Base-by-base conservation (phyloP, 2,888 invertebrate genomes). In the Hanleya hanleyi region DNA sequence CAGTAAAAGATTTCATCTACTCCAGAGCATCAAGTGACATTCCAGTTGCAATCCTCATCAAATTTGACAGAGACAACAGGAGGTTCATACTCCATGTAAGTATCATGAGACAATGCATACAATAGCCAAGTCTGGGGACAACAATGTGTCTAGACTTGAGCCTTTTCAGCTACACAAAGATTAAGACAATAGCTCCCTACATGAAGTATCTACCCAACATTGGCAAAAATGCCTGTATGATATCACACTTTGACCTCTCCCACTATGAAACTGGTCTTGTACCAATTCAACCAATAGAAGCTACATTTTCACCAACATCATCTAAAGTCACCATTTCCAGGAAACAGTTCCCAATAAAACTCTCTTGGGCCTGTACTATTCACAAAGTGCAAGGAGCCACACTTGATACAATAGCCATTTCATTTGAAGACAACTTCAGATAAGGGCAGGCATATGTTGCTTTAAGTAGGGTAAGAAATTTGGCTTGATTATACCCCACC, bases 391-490 rank as follows among this genome's bases (percentile, higher is more conserved):
- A 79, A 50, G 80, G 78, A 4, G 50, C 67, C 29, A 67, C 77
- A 36, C 51, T 76, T 1, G 67, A 78, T 47, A 65, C 73, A 50
- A 57, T 77, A 36, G 74, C 74, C 22, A 74, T 80, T 9, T 77
- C 77, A 1, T 74, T 78, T 71, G 37, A 78, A 32, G 47, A 66
- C 2, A 50, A 6, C 22, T 78, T 80, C 38, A 29, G 38, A 35
- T 50, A 29, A 65, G 78, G 77, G 3, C 78, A 80, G 32, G 77
- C 76, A 29, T 77, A 79, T 73, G 78, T 81, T 61, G 75, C 77
- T 5, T 47, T 80, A 15, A 77, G 77, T 73, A 70, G 79, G 29
- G 68, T 67, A 22, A 77, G 69, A 70, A 73, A 73, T 47, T 15
- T 80, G 12, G n/a, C 66, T 5, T 75, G 77, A 15, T 62, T 77